These are phyloP conservation scores for Hycleus phaleratus DNA, from an alignment of 1,140 invertebrate genomes.

Conservation along the genomic window DNA sequence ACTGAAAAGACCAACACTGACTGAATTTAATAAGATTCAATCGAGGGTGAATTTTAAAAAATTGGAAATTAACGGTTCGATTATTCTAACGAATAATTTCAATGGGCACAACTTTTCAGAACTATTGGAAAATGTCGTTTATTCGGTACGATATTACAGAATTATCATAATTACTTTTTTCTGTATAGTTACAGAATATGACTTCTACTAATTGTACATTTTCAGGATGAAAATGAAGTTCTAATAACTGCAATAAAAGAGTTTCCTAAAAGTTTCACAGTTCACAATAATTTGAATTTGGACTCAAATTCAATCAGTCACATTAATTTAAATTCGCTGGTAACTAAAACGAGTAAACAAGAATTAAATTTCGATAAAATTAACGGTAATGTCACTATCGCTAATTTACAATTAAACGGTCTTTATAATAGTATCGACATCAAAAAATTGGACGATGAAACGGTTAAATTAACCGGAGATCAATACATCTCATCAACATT, in stretches of 20 bases:
- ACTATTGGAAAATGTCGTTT: constrained; percentile 39
- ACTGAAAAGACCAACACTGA: constrained; percentile 39
- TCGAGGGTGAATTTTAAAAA: constrained; percentile 41
- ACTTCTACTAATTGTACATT: background rate
- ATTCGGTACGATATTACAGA: constrained; percentile 22
- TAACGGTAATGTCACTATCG: constrained; percentile 40
- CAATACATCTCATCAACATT: constrained; percentile 31
- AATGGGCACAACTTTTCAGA: constrained; percentile 32
- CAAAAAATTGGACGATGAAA: constrained; percentile 34
- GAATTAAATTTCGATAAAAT: constrained; percentile 34
- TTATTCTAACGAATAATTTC: constrained; percentile 36
- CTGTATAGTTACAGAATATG: too few relatives aligned
- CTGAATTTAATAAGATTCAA: constrained; percentile 36
- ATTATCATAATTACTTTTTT: too few relatives aligned
- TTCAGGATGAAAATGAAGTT: constrained; percentile 31
- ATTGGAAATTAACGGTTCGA: constrained; percentile 40
- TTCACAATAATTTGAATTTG: constrained; percentile 34
- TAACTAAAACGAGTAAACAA: constrained; percentile 42
- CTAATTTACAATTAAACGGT: constrained; percentile 34
- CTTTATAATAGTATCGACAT: constrained; percentile 39
- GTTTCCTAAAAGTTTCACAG: constrained; percentile 33
- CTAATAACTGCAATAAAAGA: constrained; percentile 39
- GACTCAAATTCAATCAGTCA: constrained; percentile 38
- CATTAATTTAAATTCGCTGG: constrained; percentile 37
- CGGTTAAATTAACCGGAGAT: constrained; percentile 36